Base-by-base conservation (phyloP, 53 echinoderm and acorn worm species). In the Stichopus horrens region DNA sequence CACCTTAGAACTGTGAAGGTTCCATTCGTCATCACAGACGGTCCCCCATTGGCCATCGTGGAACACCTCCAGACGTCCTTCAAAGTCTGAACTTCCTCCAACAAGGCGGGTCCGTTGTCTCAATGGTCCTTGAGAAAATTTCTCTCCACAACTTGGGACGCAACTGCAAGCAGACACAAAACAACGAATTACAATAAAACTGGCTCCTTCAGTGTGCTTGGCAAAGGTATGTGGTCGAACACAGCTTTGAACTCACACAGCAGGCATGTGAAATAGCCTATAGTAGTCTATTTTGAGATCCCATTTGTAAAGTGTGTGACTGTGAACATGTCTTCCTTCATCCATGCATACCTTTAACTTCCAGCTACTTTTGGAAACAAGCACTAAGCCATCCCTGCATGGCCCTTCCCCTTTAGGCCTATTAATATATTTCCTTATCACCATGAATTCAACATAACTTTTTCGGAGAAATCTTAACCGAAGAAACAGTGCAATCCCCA, bases 31-130 rank as follows among this genome's bases (percentile, higher is more conserved):
- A 66, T 96, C 95, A 63, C 96, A 96, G 18, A 96, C 88, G 2
- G 96, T 94, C 16, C 96, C 96, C 93, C 90, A 96, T 1, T 91
- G 88, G 55, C 92, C 96, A 4, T 96, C 92, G 88, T 96, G 96
- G 8, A 91, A 58, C 53, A 95, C 89, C 83, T 96, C 93, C 53
- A 96, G 89, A 2, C 95, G 52, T 54, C 96, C 96, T 86, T 96
- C 96, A 73, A 96, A 95, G 20, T 21, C 75, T 53, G 83, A 90
- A 13, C 56, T 57, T 14, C 96, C 96, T 52, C 93, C 96, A 37
- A 75, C 68, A 23, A 96, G 81, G 18, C 91, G 88, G 14, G 92
- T 51, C 9, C 96, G 79, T 58, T 89, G 90, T 13, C 90, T 66
- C 6, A 94, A 88, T 21, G 96, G 96, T 6, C 94, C 96, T 53